Base-by-base conservation (phyloP, 2,888 invertebrate species). In the Rhamnusium bicolor region DNA sequence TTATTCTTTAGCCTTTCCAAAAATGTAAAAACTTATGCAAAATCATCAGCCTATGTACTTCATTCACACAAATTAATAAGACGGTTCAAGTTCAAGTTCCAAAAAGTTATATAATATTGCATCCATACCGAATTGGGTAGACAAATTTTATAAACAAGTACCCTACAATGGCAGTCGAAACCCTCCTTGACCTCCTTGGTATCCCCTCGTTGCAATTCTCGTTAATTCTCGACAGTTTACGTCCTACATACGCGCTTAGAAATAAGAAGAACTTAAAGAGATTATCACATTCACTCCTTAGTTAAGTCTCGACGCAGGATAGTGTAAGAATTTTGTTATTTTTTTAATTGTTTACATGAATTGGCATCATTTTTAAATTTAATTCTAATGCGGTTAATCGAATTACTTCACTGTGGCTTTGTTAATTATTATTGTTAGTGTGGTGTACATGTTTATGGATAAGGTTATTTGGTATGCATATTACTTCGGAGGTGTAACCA, bases 261-360 rank as follows among this genome's bases (percentile, higher is more conserved):
- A 88, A 88, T 88, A 88, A 88, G 88, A 88, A 86, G 87, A 88
- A 86, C 85, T 86, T 87, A 86, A 87, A 86, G 84, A 85, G 84
- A 83, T 86, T 86, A 86, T 85, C 87, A 85, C 88, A 88, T 88
- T 88, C 87, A 86, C 85, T 86, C 84, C 82, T 84, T 83, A 85
- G 85, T 85, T 85, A 79, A 79, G 81, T 73, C 76, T 73, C 81
- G 82, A 79, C 85, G 81, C 81, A 83, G 84, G 81, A 83, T 83
- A 85, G 86, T 87, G 87, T 87, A 87, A 87, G 87, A 82, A 71
- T 79, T 74, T 78, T 76, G 80, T 78, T 76, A 79, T 80, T 79
- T 75, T 73, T 82, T 74, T 32, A n/a, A 68, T 66, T 72, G 61
- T 71, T 76, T 67, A 67, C 56, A 56, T 56, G 56, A 27, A 14